Conservation (phyloP, 2,113 vertebrate species). For the Apodemus sylvaticus region DNA sequence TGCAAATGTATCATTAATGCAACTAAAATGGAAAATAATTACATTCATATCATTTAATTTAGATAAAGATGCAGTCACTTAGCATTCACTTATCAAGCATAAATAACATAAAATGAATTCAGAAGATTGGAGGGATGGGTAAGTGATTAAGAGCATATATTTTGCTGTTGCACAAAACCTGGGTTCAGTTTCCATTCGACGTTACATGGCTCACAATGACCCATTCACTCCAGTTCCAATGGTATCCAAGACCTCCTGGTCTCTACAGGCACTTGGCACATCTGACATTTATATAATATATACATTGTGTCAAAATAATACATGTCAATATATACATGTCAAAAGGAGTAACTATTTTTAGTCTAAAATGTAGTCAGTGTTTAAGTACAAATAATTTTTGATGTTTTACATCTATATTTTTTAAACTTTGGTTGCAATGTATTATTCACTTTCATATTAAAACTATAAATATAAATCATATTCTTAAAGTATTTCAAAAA, state of each 20-base stretch:
- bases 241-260: background rate
- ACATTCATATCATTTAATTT: background rate
- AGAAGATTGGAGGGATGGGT: too few relatives aligned
- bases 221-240: background rate
- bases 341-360: background rate
- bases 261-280: background rate
- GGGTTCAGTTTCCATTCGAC: background rate
- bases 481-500: slow-evolving; percentile 28
- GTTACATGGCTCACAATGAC: background rate
- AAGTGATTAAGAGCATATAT: background rate
- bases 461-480: background rate
- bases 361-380: background rate
- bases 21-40: slow-evolving; percentile 17
- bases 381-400: background rate
- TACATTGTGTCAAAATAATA: background rate
- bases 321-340: too few relatives aligned
- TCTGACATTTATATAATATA: background rate
- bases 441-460: background rate
- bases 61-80: background rate
- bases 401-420: background rate
- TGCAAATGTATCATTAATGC: background rate
- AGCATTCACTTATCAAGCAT: background rate
- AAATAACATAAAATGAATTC: background rate
- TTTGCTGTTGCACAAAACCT: background rate
- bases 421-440: background rate